These are phyloP conservation scores for Sphaeridia pumilis DNA, from an alignment of 2,888 invertebrate species.

Conservation along the genomic window DNA sequence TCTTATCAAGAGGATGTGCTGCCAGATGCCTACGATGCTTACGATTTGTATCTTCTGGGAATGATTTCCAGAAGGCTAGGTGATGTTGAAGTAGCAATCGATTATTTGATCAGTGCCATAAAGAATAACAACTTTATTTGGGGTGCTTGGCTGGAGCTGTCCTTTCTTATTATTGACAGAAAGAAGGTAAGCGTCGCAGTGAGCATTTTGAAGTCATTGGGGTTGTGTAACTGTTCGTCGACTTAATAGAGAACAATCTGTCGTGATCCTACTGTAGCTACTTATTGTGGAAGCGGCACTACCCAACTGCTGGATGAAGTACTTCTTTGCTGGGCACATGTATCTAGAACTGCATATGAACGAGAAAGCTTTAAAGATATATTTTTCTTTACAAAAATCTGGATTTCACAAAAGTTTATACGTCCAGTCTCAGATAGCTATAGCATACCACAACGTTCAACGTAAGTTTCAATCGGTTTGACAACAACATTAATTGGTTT, in stretches of 20 bases:
- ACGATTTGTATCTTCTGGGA: slow-evolving; percentile 76
- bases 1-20: slow-evolving; percentile 27
- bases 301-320: slow-evolving; percentile 88
- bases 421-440: slow-evolving; percentile 80
- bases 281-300: slow-evolving; percentile 40
- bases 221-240: not conserved
- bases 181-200: slow-evolving; percentile 48
- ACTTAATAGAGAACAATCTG: not conserved
- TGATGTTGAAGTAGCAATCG: slow-evolving; percentile 61
- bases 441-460: slow-evolving; percentile 82
- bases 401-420: slow-evolving; percentile 83
- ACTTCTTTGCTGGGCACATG: slow-evolving; percentile 80
- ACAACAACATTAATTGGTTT: not conserved
- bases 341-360: slow-evolving; percentile 80
- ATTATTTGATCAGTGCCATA: slow-evolving; percentile 65
- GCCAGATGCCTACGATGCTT: slow-evolving; percentile 61
- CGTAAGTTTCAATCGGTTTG: slow-evolving; percentile 45
- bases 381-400: slow-evolving; percentile 53
- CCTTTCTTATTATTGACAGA: slow-evolving; percentile 68
- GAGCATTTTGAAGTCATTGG: not conserved
- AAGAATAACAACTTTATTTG: slow-evolving; percentile 73
- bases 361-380: slow-evolving; percentile 43
- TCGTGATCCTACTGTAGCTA: slow-evolving; percentile 39
- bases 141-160: slow-evolving; percentile 90
- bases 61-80: slow-evolving; percentile 79